Conservation (phyloP, 2,113 vertebrate genomes). For the Talpa occidentalis region DNA sequence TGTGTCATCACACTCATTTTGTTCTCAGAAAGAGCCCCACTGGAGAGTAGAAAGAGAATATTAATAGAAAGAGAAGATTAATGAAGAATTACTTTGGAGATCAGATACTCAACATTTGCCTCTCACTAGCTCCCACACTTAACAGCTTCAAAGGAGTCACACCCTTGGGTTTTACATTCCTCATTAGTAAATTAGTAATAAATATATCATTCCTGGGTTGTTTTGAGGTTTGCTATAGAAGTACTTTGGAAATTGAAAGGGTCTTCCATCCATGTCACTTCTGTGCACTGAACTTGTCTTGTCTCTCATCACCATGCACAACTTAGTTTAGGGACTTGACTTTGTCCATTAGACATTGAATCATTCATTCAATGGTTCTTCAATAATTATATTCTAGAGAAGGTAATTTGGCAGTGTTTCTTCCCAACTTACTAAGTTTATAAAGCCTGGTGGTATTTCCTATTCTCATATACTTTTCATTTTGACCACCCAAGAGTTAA, state of each 20-base stretch:
- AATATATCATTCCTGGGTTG: neutral
- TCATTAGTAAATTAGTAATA: neutral
- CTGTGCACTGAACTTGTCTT: neutral
- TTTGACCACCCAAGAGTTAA: constrained; percentile 2
- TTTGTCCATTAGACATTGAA: neutral
- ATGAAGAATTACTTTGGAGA: neutral
- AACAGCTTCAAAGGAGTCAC: neutral
- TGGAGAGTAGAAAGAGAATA: neutral
- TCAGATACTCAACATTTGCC: neutral
- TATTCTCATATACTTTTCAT: neutral
- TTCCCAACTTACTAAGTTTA: constrained; percentile 38
- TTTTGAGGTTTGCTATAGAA: neutral
- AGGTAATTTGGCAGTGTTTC: neutral
- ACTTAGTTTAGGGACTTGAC: neutral
- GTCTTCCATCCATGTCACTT: neutral
- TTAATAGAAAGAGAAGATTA: neutral
- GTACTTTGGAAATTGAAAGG: neutral
- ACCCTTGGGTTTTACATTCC: neutral
- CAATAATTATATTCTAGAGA: constrained; percentile 15
- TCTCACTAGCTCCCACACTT: neutral
- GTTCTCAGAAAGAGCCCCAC: neutral
- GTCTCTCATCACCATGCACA: neutral
- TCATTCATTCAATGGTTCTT: neutral
- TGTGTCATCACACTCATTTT: neutral
- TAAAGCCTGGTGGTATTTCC: neutral